phyloP scores from a whole-genome alignment of 1,140 invertebrate species.

The Drosophila tani region DNA sequence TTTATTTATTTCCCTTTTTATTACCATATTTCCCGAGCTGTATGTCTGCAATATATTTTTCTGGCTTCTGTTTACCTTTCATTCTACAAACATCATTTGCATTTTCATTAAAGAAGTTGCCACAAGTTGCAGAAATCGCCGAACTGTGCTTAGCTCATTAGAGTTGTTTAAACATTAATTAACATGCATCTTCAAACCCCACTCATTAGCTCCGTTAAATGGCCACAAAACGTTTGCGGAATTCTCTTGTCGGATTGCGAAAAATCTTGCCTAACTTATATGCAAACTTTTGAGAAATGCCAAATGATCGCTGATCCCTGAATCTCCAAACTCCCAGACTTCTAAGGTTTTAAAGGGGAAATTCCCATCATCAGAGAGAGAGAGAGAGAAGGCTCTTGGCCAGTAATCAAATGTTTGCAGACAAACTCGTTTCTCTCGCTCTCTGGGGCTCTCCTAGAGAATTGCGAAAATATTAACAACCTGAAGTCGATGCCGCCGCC shows the following conservation, averaged over 20 bases:
- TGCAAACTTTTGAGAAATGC: slow-evolving; percentile 35
- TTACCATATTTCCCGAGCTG: background rate
- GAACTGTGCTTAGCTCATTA: slow-evolving; percentile 41
- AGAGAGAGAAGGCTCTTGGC: slow-evolving; percentile 1
- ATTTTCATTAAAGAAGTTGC: slow-evolving; percentile 9
- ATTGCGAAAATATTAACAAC: slow-evolving; percentile 78
- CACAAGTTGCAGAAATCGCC: slow-evolving; percentile 24
- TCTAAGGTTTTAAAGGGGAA: slow-evolving; percentile 27
- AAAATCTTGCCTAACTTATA: slow-evolving; percentile 32
- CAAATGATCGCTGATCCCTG: slow-evolving; percentile 28
- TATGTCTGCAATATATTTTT: background rate
- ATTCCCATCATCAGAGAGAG: slow-evolving; percentile 20
- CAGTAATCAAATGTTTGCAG: slow-evolving; percentile 67
- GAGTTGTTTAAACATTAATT: slow-evolving; percentile 44
- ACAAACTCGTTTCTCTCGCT: slow-evolving; percentile 64
- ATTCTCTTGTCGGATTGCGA: slow-evolving; percentile 18
- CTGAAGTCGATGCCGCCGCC: slow-evolving; percentile 36
- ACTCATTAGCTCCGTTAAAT: slow-evolving; percentile 35
- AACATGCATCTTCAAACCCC: slow-evolving; percentile 25
- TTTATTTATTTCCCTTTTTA: background rate
- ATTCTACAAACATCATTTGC: background rate
- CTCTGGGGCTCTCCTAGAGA: slow-evolving; percentile 34
- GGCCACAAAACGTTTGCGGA: slow-evolving; percentile 12
- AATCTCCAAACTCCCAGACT: slow-evolving; percentile 22
- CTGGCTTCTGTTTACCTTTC: background rate